Evolutionary conservation across 2,113 vertebrate genomes (phyloP).

Genomic region (Charadrius vociferus): DNA sequence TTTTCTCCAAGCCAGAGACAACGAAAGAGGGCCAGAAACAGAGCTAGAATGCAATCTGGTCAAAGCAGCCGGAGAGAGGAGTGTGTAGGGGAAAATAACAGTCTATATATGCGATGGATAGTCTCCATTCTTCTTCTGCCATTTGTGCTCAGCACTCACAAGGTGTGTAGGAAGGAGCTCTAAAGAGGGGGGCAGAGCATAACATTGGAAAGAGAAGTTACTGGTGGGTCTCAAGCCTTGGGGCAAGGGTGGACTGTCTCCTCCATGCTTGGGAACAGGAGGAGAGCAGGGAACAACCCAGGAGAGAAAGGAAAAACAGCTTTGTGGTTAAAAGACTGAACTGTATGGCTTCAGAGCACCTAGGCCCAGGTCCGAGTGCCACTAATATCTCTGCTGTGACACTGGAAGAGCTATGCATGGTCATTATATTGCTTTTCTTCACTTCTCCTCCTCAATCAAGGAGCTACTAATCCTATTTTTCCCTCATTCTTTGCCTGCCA

Average conservation of each 20-base stretch:
- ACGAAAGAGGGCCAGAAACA: not conserved
- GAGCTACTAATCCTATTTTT: not conserved
- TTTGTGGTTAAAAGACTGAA: not conserved
- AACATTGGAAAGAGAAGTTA: not conserved
- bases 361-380: not conserved
- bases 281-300: not conserved
- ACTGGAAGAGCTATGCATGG: not conserved
- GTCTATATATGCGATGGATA: not conserved
- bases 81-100: not conserved
- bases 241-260: not conserved
- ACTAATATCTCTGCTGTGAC: not conserved
- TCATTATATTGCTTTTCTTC: not conserved
- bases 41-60: not conserved
- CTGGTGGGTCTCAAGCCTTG: not conserved
- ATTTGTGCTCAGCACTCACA: not conserved
- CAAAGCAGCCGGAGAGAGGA: not conserved
- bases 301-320: not conserved
- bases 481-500: not conserved
- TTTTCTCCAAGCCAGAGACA: not conserved
- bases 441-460: not conserved
- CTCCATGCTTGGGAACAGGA: not conserved
- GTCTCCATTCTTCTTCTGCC: not conserved
- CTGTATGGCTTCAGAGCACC: not conserved
- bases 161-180: not conserved
- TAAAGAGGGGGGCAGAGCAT: not conserved